Evolutionary conservation across 2,113 vertebrate genomes (phyloP), one percentile per base, ranked within the genome.

Genomic region (Synodontis membranacea): DNA sequence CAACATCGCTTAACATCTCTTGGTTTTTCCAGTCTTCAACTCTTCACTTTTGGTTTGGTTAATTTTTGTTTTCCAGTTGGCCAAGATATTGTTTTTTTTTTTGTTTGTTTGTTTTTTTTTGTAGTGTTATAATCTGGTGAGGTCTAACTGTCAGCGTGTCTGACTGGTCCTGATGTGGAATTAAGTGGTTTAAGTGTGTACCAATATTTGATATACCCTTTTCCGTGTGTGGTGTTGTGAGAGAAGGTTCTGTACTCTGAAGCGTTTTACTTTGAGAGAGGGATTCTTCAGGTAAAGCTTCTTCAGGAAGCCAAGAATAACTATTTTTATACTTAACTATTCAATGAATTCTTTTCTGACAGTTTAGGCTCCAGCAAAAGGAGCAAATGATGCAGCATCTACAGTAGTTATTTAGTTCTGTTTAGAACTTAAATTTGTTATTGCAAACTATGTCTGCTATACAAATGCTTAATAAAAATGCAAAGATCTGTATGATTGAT

Each of bases 401-500:
- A n/a, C n/a, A n/a, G n/a, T n/a, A n/a, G n/a, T n/a, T n/a, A n/a
- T n/a, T n/a, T 39, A 25, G 7, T 42, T 3, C 68, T 8, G 21
- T 5, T 42, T 42, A 14, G 28, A 64, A 64, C 60, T 52, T 52
- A 64, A n/a, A 64, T 64, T 31, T 31, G n/a, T 64, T 31, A 64
- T 31, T 64, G 42, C 37, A 72, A 72, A 25, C 19, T 3, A 23
- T 37, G 5, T 37, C 39, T 72, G 68, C 72, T 28, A n/a, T 48
- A 75, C 42, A 28, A 46, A 46, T n/a, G n/a, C 15, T 75, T 25
- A 74, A 74, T 74, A 76, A n/a, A 76, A 76, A 76, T 76, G 44
- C 74, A 76, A 76, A 76, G 28, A 48, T 74, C 21, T 44, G 70
- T 74, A 44, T 74, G 25, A 74, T 12, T 74, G 39, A 72, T 72